A percentile compares a stretch with the other conserved stretches of the same genome.
These are phyloP conservation scores for Epirrita christyi DNA, from an alignment of 2,888 invertebrate species.

Conservation along the genomic window DNA sequence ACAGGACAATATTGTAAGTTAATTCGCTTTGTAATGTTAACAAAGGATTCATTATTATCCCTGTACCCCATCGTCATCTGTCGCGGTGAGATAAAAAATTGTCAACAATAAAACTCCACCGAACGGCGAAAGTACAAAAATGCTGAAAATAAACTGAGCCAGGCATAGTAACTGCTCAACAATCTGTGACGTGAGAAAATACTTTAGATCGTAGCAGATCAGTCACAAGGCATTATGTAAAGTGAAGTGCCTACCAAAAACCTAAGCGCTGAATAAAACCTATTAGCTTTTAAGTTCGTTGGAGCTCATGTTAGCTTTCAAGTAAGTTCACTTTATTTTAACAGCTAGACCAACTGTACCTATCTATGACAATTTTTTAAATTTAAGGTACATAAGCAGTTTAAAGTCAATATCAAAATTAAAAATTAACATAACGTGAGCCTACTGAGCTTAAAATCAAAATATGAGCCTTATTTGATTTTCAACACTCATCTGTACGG, in stretches of 20 bases:
- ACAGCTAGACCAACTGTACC: neutral
- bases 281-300: neutral
- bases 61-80: constrained; percentile 40
- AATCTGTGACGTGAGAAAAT: constrained; percentile 27
- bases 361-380: no score
- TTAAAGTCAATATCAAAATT: no score
- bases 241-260: constrained; percentile 8
- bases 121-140: constrained; percentile 55
- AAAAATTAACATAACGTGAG: no score
- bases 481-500: no score
- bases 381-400: no score
- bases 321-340: neutral
- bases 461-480: no score
- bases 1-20: constrained; percentile 19
- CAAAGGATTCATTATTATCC: constrained; percentile 31
- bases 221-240: constrained; percentile 1
- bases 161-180: constrained; percentile 14
- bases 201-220: constrained; percentile 22
- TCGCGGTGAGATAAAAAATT: constrained; percentile 47
- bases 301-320: neutral
- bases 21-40: constrained; percentile 26
- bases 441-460: no score
- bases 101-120: constrained; percentile 48
- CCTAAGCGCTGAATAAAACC: neutral
- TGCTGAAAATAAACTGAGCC: constrained; percentile 51